phyloP scores from a whole-genome alignment of 2,797 vertebrate genomes.

The Pagetopsis macropterus region DNA sequence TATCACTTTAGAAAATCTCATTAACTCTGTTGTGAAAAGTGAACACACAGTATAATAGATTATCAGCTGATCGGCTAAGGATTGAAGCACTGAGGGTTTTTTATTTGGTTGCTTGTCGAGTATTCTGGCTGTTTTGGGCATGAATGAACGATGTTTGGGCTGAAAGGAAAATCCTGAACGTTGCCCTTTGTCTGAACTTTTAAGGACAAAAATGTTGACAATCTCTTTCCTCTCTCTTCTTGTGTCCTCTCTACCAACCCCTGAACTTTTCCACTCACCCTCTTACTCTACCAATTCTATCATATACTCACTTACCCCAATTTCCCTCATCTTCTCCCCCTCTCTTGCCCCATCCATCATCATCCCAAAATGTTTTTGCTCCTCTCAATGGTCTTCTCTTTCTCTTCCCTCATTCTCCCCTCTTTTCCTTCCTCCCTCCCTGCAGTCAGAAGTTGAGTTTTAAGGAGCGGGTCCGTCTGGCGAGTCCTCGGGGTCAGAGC shows the following conservation, averaged over 20 bases:
- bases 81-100: conserved; percentile 10
- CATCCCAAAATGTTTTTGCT: no score
- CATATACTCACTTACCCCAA: background rate
- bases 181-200: conserved; percentile 55
- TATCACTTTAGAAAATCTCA: conserved; percentile 32
- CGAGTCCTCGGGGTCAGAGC: conserved; percentile 96
- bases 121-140: conserved; percentile 57
- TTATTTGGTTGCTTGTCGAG: conserved; percentile 31
- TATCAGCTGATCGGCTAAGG: conserved; percentile 1
- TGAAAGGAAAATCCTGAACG: conserved; percentile 61
- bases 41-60: background rate
- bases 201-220: conserved; percentile 67
- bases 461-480: conserved; percentile 97
- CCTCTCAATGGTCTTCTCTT: background rate
- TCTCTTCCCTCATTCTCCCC: background rate
- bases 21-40: conserved; percentile 33
- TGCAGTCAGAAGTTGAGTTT: conserved; percentile 98
- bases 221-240: conserved; percentile 43
- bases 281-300: conserved; percentile 28
- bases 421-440: conserved; percentile 23
- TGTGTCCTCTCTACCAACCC: conserved; percentile 51
- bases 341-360: background rate
- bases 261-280: conserved; percentile 29
- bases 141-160: conserved; percentile 65
- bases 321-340: background rate